phyloP scores from a whole-genome alignment of 2,113 vertebrate genomes.

The Heliornis fulica region DNA sequence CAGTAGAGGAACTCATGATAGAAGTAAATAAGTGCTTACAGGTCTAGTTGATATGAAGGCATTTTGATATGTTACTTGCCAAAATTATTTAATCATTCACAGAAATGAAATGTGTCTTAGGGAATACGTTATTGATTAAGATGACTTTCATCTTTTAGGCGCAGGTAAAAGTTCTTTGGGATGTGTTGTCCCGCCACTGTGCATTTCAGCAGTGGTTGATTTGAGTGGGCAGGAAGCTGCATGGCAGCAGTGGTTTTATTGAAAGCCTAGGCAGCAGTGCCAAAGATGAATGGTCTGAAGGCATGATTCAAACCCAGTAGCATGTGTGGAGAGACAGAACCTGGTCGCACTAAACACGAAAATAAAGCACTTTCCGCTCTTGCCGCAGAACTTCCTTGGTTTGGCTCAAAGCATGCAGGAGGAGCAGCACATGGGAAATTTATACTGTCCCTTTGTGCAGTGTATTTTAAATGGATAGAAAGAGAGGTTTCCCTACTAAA shows the following conservation, averaged over 20 bases:
- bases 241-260: neutral
- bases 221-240: neutral
- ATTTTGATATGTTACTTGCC: neutral
- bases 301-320: neutral
- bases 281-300: neutral
- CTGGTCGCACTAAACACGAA: neutral
- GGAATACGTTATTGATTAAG: neutral
- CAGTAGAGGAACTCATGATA: neutral
- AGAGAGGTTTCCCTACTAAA: neutral
- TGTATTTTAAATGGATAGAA: neutral
- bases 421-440: neutral
- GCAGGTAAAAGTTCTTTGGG: neutral
- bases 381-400: neutral
- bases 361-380: neutral
- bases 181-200: fast-evolving
- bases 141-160: neutral
- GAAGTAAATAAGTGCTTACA: neutral
- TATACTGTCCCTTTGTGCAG: neutral
- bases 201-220: neutral
- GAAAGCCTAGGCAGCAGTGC: neutral
- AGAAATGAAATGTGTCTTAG: neutral
- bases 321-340: neutral
- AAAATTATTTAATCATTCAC: neutral
- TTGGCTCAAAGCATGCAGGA: neutral
- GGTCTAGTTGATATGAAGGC: neutral